These are phyloP conservation scores for Streptopelia turtur DNA, from an alignment of 2,797 vertebrate genomes.

Conservation along the genomic window DNA sequence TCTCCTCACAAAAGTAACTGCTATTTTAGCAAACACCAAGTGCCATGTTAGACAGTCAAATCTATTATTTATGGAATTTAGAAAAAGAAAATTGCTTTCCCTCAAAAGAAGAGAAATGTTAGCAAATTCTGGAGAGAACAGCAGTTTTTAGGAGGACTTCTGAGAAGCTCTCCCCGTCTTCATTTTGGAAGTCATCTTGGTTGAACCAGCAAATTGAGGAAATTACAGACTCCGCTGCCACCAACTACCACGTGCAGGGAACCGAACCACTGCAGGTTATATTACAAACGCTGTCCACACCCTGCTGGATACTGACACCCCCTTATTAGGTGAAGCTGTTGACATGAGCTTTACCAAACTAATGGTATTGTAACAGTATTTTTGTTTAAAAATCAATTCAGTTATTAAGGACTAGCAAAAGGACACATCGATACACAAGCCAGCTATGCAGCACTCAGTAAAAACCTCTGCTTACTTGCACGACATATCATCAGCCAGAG, in stretches of 20 bases:
- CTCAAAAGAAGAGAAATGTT: neutral
- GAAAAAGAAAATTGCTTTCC: neutral
- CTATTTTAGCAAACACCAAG: neutral
- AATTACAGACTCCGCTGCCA: neutral
- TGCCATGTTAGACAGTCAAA: neutral
- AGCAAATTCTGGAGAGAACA: neutral
- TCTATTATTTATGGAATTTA: neutral
- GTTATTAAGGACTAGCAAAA: neutral
- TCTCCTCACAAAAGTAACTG: neutral
- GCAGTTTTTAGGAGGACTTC: neutral
- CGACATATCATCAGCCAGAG: neutral
- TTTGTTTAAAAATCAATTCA: neutral
- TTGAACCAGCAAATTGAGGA: neutral
- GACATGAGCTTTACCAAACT: neutral
- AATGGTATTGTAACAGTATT: neutral
- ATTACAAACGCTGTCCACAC: neutral
- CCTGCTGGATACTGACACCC: neutral
- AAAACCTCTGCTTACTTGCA: neutral
- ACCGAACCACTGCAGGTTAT: neutral
- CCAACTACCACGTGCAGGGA: neutral
- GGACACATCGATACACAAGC: neutral
- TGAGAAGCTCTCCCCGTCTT: neutral
- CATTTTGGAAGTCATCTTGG: neutral
- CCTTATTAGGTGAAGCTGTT: neutral
- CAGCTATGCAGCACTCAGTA: neutral